Conservation (phyloP, 1,140 invertebrate species). For the Mercenaria mercenaria region DNA sequence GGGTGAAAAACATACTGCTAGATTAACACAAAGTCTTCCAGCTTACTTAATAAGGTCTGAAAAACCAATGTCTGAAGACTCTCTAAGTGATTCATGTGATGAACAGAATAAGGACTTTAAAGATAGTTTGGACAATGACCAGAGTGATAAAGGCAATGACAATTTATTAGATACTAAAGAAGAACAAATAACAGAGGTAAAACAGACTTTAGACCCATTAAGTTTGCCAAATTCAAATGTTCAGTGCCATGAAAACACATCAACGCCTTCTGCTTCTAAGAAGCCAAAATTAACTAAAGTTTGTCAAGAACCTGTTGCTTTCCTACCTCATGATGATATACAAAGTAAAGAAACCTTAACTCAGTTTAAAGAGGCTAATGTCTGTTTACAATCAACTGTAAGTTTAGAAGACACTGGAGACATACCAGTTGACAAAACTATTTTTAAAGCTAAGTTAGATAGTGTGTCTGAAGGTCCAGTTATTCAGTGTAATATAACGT, state of each 20-base stretch:
- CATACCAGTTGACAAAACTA: neutral
- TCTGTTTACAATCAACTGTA: neutral
- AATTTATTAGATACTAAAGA: neutral
- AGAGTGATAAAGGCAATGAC: neutral
- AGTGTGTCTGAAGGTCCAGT: too few species aligned
- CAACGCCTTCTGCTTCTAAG: neutral
- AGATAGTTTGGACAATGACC: neutral
- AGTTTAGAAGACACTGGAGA: neutral
- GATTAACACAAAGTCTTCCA: constrained; percentile 50
- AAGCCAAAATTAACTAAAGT: neutral
- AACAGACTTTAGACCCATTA: neutral
- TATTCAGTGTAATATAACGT: neutral
- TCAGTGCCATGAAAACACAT: neutral
- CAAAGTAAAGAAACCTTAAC: neutral
- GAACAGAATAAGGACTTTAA: neutral
- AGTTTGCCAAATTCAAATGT: neutral
- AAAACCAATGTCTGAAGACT: constrained; percentile 56
- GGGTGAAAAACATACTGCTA: neutral
- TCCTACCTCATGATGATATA: neutral
- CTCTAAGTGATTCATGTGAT: constrained; percentile 44
- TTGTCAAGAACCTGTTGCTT: neutral
- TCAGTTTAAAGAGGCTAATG: neutral
- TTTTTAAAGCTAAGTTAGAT: neutral
- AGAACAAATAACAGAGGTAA: neutral
- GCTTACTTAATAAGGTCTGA: neutral